Percentiles rank a stretch among this genome's conserved stretches.
These are phyloP conservation scores for Phoeniculus purpureus DNA, from an alignment of 2,797 vertebrate species.

Conservation along the genomic window DNA sequence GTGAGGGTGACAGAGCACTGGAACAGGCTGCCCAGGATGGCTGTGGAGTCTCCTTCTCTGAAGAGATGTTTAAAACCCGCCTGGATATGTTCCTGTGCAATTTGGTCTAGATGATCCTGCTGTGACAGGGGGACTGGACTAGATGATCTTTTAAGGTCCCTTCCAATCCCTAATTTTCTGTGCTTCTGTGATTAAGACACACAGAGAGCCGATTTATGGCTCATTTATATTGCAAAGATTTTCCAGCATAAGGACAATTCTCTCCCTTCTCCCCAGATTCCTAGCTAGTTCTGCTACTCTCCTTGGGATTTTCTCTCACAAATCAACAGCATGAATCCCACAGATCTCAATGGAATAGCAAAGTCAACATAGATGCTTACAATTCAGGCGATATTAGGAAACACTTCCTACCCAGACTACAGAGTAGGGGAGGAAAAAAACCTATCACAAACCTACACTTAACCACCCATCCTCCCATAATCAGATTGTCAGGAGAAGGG, in stretches of 20 bases:
- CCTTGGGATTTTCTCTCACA: not conserved
- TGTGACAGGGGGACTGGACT: no score
- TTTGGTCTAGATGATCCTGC: no score
- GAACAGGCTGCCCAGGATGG: no score
- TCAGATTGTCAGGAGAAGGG: not conserved
- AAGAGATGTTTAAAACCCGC: no score
- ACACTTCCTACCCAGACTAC: not conserved
- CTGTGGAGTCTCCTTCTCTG: no score
- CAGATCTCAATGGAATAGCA: not conserved
- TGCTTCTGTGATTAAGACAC: no score
- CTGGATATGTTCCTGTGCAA: no score
- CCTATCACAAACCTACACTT: not conserved
- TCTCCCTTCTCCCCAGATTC: not conserved
- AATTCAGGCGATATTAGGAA: not conserved
- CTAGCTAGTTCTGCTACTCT: not conserved
- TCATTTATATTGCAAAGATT: conserved; percentile 22
- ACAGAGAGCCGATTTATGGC: not conserved
- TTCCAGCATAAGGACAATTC: not conserved
- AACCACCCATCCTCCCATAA: not conserved
- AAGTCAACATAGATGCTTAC: not conserved
- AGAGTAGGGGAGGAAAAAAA: not conserved
- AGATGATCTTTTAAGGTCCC: no score
- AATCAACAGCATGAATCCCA: not conserved
- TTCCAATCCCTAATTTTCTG: no score
- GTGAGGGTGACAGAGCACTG: no score